Evolutionary conservation across 1,140 invertebrate species (phyloP), one percentile per base, ranked within the genome.

Genomic region (Notospermus geniculatus): DNA sequence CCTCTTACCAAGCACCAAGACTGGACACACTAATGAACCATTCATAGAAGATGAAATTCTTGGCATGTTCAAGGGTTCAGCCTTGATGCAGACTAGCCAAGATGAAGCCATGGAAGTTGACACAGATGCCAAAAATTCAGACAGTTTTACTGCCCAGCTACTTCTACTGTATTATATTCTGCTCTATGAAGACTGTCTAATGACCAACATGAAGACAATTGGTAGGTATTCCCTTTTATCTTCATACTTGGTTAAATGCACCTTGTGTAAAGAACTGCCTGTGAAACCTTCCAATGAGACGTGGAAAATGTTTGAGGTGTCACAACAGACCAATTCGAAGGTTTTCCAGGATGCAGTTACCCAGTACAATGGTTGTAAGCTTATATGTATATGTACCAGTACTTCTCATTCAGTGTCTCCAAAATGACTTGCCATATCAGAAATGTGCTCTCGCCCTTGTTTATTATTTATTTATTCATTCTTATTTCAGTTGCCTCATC

Each of bases 91-190:
- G 15, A 50, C 25, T 5, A 50, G 46, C 25, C n/a, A 50, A 9
- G 25, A 5, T 5, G n/a, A 19, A 7, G 46, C 46, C 19, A 27
- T 23, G 25, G 19, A 19, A 50, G 25, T 50, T 19, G 46, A 50
- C 23, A 23, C 29, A 17, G 57, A 54, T 59, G 54, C 50, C 11
- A 23, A 52, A 17, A 53, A 57, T 25, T 64, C 64, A 29, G 57
- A 64, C 32, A 71, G 89, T 54, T 79, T 96, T 30, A 91, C 93
- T 0, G 89, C 93, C 0, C 94, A 97, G 77, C 80, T 98, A 2
- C 78, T 97, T 2, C 83, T 97, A 30, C 83, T 97, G 1, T 97
- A 97, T 79, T 98, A 97, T 79, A 80, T 97, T 0, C 81, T 98
- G 11, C 80, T 95, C 19, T 97, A 97, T 81, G 93, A 98, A 79